Percentiles rank a stretch among this genome's conserved stretches.
Evolutionary conservation across 2,888 invertebrate species (phyloP).

Genomic region (Trissoscelio sp.): DNA sequence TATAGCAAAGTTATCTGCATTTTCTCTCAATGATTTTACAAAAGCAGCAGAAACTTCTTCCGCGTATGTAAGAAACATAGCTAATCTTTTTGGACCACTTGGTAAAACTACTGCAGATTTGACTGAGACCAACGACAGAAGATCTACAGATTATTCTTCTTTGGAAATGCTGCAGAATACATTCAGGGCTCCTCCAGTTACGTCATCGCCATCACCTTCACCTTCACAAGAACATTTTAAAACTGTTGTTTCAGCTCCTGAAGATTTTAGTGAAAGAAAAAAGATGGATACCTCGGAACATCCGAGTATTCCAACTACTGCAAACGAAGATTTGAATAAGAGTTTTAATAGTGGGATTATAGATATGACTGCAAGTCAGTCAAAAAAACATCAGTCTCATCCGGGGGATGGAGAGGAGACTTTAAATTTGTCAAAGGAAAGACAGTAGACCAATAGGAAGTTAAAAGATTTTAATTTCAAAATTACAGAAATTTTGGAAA

Average conservation of each 20-base stretch:
- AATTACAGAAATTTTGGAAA: background rate
- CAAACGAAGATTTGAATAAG: conserved; percentile 76
- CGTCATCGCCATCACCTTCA: conserved; percentile 69
- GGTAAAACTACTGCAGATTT: conserved; percentile 77
- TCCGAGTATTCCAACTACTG: conserved; percentile 72
- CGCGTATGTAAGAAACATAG: conserved; percentile 80
- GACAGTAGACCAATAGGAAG: conserved; percentile 70
- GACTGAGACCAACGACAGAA: conserved; percentile 73
- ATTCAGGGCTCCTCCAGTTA: conserved; percentile 71
- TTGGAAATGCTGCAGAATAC: conserved; percentile 73
- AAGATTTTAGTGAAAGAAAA: conserved; percentile 75
- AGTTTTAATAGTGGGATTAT: conserved; percentile 76
- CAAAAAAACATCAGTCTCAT: conserved; percentile 75
- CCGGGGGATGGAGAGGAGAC: conserved; percentile 77
- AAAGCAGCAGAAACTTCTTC: conserved; percentile 79
- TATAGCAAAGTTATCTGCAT: conserved; percentile 80
- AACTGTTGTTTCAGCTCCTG: conserved; percentile 52
- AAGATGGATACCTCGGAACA: conserved; percentile 72
- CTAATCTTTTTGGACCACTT: conserved; percentile 80
- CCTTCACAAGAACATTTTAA: conserved; percentile 72
- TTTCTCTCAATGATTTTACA: conserved; percentile 80
- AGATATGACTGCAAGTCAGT: conserved; percentile 76
- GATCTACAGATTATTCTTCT: conserved; percentile 74
- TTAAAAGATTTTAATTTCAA: background rate
- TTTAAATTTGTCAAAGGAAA: conserved; percentile 80